Conservation (phyloP, 1,140 invertebrate species). For the Charaxes varanes region DNA sequence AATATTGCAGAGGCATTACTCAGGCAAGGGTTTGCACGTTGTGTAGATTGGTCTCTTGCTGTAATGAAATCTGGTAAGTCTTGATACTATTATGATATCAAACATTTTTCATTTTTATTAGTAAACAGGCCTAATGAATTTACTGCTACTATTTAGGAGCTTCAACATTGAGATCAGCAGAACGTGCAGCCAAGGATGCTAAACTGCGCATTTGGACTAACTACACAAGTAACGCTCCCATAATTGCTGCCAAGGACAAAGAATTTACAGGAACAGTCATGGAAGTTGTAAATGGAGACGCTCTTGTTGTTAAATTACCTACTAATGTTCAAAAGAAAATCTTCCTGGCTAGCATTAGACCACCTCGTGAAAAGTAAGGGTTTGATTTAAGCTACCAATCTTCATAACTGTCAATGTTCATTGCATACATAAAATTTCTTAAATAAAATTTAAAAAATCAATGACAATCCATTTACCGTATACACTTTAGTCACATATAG, state of each 20-base stretch:
- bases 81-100: too few species aligned
- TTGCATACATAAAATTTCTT: neutral
- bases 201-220: conserved; percentile 93
- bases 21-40: conserved; percentile 93
- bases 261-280: conserved; percentile 90
- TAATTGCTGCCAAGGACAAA: conserved; percentile 85
- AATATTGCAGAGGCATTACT: conserved; percentile 97
- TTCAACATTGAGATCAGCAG: conserved; percentile 88
- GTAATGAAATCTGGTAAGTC: conserved; percentile 83
- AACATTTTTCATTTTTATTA: too few species aligned
- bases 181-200: conserved; percentile 92
- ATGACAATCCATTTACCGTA: too few species aligned
- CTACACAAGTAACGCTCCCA: conserved; percentile 79
- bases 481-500: too few species aligned
- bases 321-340: conserved; percentile 92
- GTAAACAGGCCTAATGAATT: too few species aligned
- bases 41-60: conserved; percentile 98
- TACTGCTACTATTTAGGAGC: too few species aligned
- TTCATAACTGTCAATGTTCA: neutral
- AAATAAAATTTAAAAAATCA: too few species aligned
- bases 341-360: conserved; percentile 95
- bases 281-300: conserved; percentile 96
- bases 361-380: conserved; percentile 85
- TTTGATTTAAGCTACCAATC: conserved; percentile 3
- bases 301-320: conserved; percentile 87